A percentile compares a stretch with the other conserved stretches of the same genome.
phyloP scores from a whole-genome alignment of 2,113 vertebrate species.

The Melanocharis versteri region DNA sequence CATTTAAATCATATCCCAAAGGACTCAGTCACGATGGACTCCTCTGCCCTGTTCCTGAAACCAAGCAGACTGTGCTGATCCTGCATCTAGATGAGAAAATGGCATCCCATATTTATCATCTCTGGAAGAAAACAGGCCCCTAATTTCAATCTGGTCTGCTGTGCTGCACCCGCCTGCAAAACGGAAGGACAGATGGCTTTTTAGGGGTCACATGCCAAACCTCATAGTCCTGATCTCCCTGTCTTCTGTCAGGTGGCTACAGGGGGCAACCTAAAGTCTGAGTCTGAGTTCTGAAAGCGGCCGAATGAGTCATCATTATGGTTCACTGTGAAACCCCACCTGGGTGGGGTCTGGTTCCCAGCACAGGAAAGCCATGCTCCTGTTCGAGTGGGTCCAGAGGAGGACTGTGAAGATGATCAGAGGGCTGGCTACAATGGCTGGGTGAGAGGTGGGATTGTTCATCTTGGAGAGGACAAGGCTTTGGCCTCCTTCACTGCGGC shows the following conservation, averaged over 20 bases:
- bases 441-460: not conserved
- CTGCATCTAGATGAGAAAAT: not conserved
- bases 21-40: not conserved
- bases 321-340: not conserved
- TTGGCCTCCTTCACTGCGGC: fast-evolving
- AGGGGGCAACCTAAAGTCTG: not conserved
- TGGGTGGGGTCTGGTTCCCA: too few species aligned
- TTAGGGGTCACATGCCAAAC: not conserved
- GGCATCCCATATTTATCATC: not conserved
- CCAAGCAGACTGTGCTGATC: not conserved
- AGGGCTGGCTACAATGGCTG: not conserved
- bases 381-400: not conserved
- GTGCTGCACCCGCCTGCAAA: not conserved
- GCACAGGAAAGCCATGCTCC: not conserved
- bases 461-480: not conserved
- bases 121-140: not conserved
- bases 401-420: not conserved
- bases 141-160: not conserved
- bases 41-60: not conserved
- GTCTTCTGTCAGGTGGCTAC: not conserved
- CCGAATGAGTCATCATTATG: fast-evolving
- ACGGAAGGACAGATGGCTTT: not conserved
- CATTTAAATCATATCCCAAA: not conserved
- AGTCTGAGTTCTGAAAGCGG: not conserved
- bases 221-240: not conserved